phyloP scores from a whole-genome alignment of 37 sponge, comb jelly and placozoan species.

The Hormiphora californensis region DNA sequence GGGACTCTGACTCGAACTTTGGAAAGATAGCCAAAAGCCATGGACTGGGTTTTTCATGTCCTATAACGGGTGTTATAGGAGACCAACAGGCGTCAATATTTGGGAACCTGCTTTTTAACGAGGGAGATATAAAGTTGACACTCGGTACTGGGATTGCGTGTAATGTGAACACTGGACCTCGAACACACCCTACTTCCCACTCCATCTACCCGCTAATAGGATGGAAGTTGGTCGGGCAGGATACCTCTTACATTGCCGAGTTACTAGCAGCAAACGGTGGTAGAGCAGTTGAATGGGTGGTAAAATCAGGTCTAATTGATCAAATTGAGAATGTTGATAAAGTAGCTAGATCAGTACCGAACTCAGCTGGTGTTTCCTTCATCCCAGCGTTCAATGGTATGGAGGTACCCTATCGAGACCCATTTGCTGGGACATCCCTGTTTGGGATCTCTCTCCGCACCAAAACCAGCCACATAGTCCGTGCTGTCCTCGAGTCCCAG shows the following conservation, averaged over 20 bases:
- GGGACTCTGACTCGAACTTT: constrained; percentile 67
- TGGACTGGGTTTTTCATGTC: constrained; percentile 49
- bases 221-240: constrained; percentile 76
- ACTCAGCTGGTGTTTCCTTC: neutral
- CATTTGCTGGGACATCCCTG: constrained; percentile 23
- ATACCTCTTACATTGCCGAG: constrained; percentile 74
- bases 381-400: constrained; percentile 47
- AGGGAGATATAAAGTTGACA: constrained; percentile 76
- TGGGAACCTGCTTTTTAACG: constrained; percentile 84
- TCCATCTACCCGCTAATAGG: constrained; percentile 82
- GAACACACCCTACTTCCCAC: constrained; percentile 68
- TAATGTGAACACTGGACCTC: constrained; percentile 69
- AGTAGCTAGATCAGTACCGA: constrained; percentile 17
- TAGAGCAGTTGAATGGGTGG: constrained; percentile 86
- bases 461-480: neutral
- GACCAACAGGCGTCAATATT: constrained; percentile 91
- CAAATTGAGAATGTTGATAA: neutral
- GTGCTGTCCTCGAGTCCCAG: constrained; percentile 33
- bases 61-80: constrained; percentile 59
- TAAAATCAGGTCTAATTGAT: constrained; percentile 60
- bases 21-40: constrained; percentile 58
- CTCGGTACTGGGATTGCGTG: constrained; percentile 86
- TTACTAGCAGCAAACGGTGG: constrained; percentile 78
- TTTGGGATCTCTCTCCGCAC: constrained; percentile 14
- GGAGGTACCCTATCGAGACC: constrained; percentile 8